Base-by-base conservation (phyloP, 2,113 vertebrate species). In the Trinectes maculatus region DNA sequence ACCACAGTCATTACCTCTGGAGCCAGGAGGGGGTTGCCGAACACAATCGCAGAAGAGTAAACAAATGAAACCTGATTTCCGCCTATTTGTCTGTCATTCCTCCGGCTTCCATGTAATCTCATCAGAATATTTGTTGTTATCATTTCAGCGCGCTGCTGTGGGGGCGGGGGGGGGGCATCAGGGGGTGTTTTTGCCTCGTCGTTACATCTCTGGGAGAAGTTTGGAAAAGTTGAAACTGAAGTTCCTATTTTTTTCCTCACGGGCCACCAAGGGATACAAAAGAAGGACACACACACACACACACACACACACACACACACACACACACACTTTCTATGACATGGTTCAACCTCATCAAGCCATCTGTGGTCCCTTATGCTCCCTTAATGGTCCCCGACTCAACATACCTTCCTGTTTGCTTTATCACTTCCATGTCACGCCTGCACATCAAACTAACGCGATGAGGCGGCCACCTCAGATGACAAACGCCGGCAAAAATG, bases 21-120 rank as follows among this genome's bases (percentile, higher is more conserved):
- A 82, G 75, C 85, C 80, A 64, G 66, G 6, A 56, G 56, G 55
- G 47, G 70, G 59, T 49, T 16, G 66, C 66, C 55, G 84, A 79
- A 88, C 85, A 79, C 87, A 85, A 85, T 79, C 76, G 74, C 71
- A 77, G 65, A 71, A 47, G 69, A 79, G 85, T 81, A 87, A 87
- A 91, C 85, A 89, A 84, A 84, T 77, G 77, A 87, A 85, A 81
- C 82, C 76, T 46, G 61, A 85, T 87, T 90, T 86, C 80, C 64
- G 82, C 68, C 71, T 79, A 71, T 75, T 86, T 51, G 64, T 70
- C 78, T 73, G 85, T 77, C 80, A 77, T 81, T 85, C 77, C 49
- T 77, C 69, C 66, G 77, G 71, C 82, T 73, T 85, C 81, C 60
- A 43, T 78, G 66, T 83, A 74, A 89, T 85, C 82, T 62, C 72